Base-by-base conservation (phyloP, 1,140 invertebrate genomes). In the Penaeus chinensis region DNA sequence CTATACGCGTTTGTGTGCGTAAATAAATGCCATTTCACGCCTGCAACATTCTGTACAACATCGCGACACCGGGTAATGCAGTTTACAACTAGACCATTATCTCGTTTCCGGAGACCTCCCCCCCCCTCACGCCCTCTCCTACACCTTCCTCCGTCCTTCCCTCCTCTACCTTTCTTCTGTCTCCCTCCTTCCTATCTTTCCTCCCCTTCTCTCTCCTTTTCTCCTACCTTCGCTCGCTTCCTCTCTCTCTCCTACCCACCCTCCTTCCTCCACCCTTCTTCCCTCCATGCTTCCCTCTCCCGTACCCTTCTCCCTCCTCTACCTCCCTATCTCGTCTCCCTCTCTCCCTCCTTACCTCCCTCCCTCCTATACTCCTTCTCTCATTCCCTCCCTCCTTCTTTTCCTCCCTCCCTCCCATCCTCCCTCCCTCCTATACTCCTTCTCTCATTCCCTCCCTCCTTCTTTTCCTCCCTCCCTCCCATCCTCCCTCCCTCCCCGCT, bases 381-480 rank as follows among this genome's bases (percentile, higher is more conserved):
- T 54, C 37, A 2, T 24, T 82, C 5, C 13, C 42, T 82, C 80
- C 0, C 20, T 27, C 22, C 76, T 77, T 84, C 82, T 82, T 77
- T 84, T 32, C 24, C 82, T 84, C 82, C 74, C 76, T 84, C n/a
- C 61, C 82, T 84, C 62, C 74, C 47, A 82, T 13, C 74, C 8
- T 81, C 27, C 54, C 24, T 81, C 47, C 65, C 24, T 66, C 65
- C 4, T 4, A 4, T 3, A 0, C 65, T 66, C 65, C 20, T 13
- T 24, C 65, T 4, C 24, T 66, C 24, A 2, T 7, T 66, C 20
- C 20, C 24, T 66, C 65, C 2, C 24, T 24, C 47, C 54, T 69
- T 81, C 27, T 62, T 69, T 76, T 11, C 54, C 8, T 76, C 27
- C 78, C 47, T 81, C 71, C 74, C 62, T 24, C 71, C 74, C 76